Evolutionary conservation across 2,888 invertebrate genomes (phyloP).

Genomic region (Drosophila neotestacea): DNA sequence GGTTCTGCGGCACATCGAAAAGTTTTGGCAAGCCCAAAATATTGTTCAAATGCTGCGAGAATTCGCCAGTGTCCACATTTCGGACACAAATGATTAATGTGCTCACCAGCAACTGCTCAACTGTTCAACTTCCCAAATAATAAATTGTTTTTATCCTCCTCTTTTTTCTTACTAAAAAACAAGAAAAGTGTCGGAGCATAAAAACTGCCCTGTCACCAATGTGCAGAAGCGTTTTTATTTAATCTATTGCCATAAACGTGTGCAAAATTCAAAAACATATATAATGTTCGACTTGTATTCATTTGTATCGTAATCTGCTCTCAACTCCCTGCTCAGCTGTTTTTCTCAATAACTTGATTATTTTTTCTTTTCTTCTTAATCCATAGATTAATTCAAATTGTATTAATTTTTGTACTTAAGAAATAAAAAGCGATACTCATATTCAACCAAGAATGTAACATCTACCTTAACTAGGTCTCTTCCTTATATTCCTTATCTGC

Average conservation of each 20-base stretch:
- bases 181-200: slow-evolving; percentile 20
- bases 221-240: slow-evolving; percentile 64
- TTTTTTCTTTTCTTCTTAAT: neutral
- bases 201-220: slow-evolving; percentile 70
- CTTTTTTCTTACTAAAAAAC: slow-evolving; percentile 30
- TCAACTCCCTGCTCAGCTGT: slow-evolving; percentile 6
- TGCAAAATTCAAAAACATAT: slow-evolving; percentile 60
- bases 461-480: too few species aligned
- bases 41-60: slow-evolving; percentile 43
- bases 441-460: too few species aligned
- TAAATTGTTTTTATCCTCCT: slow-evolving; percentile 63
- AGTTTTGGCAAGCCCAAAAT: slow-evolving; percentile 55
- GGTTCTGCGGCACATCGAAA: slow-evolving; percentile 49
- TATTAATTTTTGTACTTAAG: too few species aligned
- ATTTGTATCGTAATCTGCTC: neutral
- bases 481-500: too few species aligned
- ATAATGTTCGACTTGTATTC: slow-evolving; percentile 8
- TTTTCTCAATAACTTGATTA: neutral
- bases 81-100: slow-evolving; percentile 79
- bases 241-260: slow-evolving; percentile 63
- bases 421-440: neutral
- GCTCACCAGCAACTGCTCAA: slow-evolving; percentile 39
- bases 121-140: slow-evolving; percentile 58
- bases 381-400: neutral
- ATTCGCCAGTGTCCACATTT: slow-evolving; percentile 73